These are phyloP conservation scores for Galleria mellonella DNA, from an alignment of 1,140 invertebrate species.

Conservation along the genomic window DNA sequence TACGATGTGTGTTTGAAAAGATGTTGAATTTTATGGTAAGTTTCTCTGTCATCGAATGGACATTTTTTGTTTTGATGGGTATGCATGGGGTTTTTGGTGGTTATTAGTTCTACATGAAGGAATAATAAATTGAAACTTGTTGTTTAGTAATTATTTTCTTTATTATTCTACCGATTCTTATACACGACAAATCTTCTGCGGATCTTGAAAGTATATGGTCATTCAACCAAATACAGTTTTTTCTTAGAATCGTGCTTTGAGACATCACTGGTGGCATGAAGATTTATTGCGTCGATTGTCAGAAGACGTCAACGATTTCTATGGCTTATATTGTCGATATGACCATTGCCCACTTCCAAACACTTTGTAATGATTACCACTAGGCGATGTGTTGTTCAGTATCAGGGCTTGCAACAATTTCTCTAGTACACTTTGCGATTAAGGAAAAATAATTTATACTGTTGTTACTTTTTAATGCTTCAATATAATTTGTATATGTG, in stretches of 20 bases:
- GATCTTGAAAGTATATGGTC: too few species aligned
- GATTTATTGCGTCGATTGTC: conserved; percentile 1
- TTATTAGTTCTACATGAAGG: not conserved
- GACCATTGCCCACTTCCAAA: not conserved
- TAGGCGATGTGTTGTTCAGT: too few species aligned
- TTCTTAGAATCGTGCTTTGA: not conserved
- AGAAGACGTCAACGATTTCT: too few species aligned
- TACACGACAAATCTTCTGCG: too few species aligned
- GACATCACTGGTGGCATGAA: not conserved
- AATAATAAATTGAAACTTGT: not conserved
- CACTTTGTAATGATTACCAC: too few species aligned
- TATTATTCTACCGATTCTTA: not conserved
- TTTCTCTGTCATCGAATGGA: conserved; percentile 23
- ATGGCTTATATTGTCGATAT: not conserved
- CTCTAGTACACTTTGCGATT: too few species aligned
- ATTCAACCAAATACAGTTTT: too few species aligned
- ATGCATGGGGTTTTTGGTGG: conserved; percentile 28
- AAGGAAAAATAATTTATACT: too few species aligned
- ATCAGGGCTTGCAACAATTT: too few species aligned
- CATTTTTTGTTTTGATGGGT: conserved; percentile 23
- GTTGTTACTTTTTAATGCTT: too few species aligned
- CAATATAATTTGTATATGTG: too few species aligned
- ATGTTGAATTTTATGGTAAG: conserved; percentile 30
- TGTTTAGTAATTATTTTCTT: conserved; percentile 3
- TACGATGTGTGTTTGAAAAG: conserved; percentile 5